Evolutionary conservation across 1,140 invertebrate species (phyloP).

Genomic region (Eueides isabella): DNA sequence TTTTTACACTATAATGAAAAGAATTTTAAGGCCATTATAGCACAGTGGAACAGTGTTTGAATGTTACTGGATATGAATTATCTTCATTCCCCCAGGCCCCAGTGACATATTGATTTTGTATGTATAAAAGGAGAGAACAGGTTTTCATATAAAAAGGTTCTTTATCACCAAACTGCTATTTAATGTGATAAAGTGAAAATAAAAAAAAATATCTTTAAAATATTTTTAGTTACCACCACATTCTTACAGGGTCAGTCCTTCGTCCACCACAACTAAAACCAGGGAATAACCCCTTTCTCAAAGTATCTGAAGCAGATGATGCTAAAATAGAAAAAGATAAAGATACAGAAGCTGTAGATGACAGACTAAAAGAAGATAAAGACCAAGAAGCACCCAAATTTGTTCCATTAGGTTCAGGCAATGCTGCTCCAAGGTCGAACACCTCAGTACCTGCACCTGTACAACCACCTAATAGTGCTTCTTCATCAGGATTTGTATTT

Average conservation of each 20-base stretch:
- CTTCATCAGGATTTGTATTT: slow-evolving; percentile 89
- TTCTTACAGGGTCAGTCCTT: slow-evolving; percentile 64
- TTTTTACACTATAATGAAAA: neutral
- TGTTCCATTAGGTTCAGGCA: slow-evolving; percentile 72
- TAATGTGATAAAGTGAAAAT: no score
- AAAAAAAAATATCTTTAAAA: no score
- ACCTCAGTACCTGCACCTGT: slow-evolving; percentile 59
- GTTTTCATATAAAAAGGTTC: no score
- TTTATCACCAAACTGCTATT: no score
- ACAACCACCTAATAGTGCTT: slow-evolving; percentile 58
- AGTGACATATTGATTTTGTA: no score
- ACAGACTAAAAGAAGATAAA: slow-evolving; percentile 58
- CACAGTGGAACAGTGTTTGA: no score
- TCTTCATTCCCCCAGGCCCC: no score
- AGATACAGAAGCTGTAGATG: slow-evolving; percentile 48
- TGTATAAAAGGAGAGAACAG: no score
- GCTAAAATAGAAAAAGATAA: slow-evolving; percentile 47
- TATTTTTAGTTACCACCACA: neutral
- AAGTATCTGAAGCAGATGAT: slow-evolving; percentile 53
- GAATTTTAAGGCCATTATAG: neutral
- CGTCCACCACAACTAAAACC: slow-evolving; percentile 74
- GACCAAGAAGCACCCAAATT: slow-evolving; percentile 72
- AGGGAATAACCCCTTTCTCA: slow-evolving; percentile 67
- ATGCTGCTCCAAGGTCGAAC: slow-evolving; percentile 62
- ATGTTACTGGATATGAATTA: no score